These are phyloP conservation scores for Odocoileus hemionus DNA, from an alignment of 2,113 vertebrate genomes.

Conservation along the genomic window DNA sequence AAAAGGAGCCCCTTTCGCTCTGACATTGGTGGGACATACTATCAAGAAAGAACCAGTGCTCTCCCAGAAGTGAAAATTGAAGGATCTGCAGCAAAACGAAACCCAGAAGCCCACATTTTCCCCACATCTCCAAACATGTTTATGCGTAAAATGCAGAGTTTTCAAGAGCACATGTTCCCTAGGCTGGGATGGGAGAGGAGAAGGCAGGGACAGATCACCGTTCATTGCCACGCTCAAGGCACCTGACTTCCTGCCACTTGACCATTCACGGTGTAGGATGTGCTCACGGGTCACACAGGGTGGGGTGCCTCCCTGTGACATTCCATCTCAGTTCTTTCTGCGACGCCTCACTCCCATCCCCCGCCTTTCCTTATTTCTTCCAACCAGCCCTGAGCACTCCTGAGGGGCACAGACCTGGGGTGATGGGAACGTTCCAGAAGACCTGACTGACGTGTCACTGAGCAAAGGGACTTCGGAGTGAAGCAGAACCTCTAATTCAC, in stretches of 20 bases:
- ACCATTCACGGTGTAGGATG: rapidly evolving
- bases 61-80: not conserved
- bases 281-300: rapidly evolving
- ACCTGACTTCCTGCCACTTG: not conserved
- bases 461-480: conserved; percentile 35
- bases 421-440: conserved; percentile 48
- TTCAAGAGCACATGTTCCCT: not conserved
- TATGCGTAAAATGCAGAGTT: not conserved
- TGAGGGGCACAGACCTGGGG: conserved; percentile 31
- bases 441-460: conserved; percentile 40
- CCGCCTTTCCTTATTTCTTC: conserved; percentile 13
- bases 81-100: not conserved
- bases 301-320: not conserved
- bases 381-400: not conserved
- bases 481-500: conserved; percentile 57
- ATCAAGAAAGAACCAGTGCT: not conserved
- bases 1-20: not conserved
- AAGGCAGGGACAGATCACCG: rapidly evolving
- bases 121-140: not conserved
- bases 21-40: not conserved
- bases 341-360: conserved; percentile 15
- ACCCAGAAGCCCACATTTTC: not conserved
- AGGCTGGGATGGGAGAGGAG: not conserved
- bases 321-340: not conserved
- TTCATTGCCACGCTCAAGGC: rapidly evolving